Percentiles rank a stretch among this genome's conserved stretches.
Evolutionary conservation across 2,113 vertebrate species (phyloP).

Genomic region (Hippopotamus amphibius): DNA sequence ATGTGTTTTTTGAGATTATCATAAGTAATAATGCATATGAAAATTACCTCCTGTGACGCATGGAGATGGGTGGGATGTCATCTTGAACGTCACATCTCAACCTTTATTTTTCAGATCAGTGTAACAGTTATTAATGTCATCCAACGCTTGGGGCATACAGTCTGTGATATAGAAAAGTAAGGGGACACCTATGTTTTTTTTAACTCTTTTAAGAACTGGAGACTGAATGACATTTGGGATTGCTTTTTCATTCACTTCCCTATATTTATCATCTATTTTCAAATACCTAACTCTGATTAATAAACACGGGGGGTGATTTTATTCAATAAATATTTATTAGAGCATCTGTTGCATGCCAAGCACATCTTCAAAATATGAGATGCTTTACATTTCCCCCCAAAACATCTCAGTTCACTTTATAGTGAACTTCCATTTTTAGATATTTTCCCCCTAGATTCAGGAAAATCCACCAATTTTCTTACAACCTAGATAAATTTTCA

Average conservation of each 20-base stretch:
- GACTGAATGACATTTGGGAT: background rate
- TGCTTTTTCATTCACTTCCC: background rate
- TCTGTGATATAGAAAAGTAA: background rate
- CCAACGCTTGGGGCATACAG: background rate
- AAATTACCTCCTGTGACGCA: background rate
- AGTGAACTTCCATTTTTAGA: background rate
- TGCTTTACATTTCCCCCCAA: background rate
- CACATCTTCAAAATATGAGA: background rate
- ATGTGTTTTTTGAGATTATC: background rate
- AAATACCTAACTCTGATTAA: background rate
- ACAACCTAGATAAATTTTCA: background rate
- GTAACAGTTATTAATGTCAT: background rate
- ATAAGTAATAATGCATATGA: background rate
- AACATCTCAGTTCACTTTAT: background rate
- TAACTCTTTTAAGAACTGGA: background rate
- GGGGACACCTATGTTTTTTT: background rate
- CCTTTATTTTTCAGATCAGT: background rate
- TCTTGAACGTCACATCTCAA: background rate
- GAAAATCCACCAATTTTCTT: background rate
- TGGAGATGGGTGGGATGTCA: background rate
- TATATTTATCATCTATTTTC: background rate
- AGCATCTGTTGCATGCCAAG: background rate
- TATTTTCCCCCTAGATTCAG: background rate
- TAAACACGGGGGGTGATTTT: background rate
- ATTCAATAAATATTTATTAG: conserved; percentile 1